Evolutionary conservation across 2,888 invertebrate species (phyloP).

Genomic region (Ypsolopha scabrella): DNA sequence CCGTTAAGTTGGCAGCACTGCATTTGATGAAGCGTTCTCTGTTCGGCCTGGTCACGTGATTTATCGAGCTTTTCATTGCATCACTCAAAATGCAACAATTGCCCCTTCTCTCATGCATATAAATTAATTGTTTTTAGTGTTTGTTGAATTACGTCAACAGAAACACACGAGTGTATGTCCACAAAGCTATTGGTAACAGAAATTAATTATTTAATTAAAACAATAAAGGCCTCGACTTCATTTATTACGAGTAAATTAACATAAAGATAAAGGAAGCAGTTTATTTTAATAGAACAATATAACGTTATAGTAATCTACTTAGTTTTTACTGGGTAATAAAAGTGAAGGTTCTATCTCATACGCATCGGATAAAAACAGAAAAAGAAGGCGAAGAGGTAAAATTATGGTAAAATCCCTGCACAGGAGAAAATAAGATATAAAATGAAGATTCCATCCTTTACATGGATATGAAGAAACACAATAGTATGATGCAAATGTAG

Average conservation of each 20-base stretch:
- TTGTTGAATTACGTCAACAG: no score
- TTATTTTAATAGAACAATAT: no score
- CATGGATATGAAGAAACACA: neutral
- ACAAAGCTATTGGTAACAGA: no score
- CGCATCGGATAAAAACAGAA: neutral
- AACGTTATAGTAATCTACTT: no score
- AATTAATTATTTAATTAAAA: no score
- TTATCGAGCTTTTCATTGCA: neutral
- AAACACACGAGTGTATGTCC: no score
- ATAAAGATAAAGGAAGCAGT: no score
- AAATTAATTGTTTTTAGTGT: no score
- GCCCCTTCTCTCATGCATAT: no score
- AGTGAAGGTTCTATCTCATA: neutral
- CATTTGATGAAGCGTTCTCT: slow-evolving; percentile 24
- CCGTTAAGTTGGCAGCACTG: slow-evolving; percentile 24
- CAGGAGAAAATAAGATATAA: neutral
- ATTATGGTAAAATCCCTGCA: neutral
- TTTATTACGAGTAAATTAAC: no score
- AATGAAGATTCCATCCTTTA: slow-evolving; percentile 2
- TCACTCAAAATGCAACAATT: no score
- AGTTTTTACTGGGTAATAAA: neutral
- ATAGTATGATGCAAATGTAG: neutral
- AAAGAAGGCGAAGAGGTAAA: neutral
- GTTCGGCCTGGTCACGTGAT: neutral
- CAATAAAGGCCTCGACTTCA: no score